Base-by-base conservation (phyloP, 1,140 invertebrate genomes). In the Mya arenaria region DNA sequence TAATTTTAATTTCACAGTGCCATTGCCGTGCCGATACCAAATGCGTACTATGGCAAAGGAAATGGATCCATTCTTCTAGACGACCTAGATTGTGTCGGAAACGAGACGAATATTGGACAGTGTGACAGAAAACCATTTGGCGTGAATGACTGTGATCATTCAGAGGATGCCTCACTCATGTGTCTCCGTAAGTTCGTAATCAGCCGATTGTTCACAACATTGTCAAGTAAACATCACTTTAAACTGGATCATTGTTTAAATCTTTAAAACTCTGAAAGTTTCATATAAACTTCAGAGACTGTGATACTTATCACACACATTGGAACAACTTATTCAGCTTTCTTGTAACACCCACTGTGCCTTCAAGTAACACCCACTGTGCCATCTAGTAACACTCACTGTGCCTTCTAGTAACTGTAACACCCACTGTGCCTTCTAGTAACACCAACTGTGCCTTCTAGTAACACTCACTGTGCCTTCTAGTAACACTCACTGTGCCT, bases 91-190 rank as follows among this genome's bases (percentile, higher is more conserved):
- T 96, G 96, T 87, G 87, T 89, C 0, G 96, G 96, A 3, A 95
- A 95, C 85, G 96, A 97, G 90, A 94, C 93, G 0, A 94, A 94
- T 0, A 84, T 97, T 0, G 93, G 94, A 52, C 94, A 96, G 75
- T 97, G 96, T 89, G 91, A 94, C 55, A 93, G 95, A 0, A 95
- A 95, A 87, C 94, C 96, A 84, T 96, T 95, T 83, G 92, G 92
- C 32, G 92, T 73, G 0, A 95, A 95, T 87, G 95, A 96, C 87
- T 97, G 96, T 86, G 92, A 91, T 23, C 93, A 94, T 17, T 93
- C 94, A 84, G 96, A 97, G 91, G 96, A 94, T 82, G 90, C 89
- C 52, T 86, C 87, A 36, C 82, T 91, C 0, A 86, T 88, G 32
- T 91, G 55, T 55, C 37, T 82, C 0, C 19, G 79, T 82, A 82